Evolutionary conservation across 2,888 invertebrate genomes (phyloP).

Genomic region (Sesia apiformis): DNA sequence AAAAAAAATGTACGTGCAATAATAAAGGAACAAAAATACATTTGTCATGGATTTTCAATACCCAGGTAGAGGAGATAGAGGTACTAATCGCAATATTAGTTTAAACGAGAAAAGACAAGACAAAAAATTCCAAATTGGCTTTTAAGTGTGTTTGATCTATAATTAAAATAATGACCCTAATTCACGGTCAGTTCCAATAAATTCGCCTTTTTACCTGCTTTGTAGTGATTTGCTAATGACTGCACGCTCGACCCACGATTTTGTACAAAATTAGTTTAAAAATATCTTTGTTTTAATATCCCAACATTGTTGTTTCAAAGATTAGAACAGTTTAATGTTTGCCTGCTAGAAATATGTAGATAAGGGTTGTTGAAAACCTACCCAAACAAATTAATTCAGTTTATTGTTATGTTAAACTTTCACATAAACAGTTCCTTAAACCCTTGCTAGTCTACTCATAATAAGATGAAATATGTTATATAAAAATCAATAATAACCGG

Average conservation of each 20-base stretch:
- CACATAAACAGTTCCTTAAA: constrained; percentile 20
- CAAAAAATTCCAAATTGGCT: constrained; percentile 31
- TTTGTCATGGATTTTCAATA: not conserved
- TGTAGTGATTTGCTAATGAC: constrained; percentile 55
- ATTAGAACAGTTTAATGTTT: constrained; percentile 50
- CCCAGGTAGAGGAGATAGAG: not conserved
- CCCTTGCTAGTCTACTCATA: constrained; percentile 1
- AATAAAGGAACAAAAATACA: not conserved
- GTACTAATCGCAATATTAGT: not conserved
- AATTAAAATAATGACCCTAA: constrained; percentile 66
- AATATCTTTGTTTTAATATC: constrained; percentile 5
- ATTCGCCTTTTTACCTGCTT: constrained; percentile 47
- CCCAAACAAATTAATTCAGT: constrained; percentile 35
- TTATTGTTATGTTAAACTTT: constrained; percentile 48
- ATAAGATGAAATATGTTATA: not conserved
- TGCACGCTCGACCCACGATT: constrained; percentile 2
- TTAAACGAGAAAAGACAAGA: not conserved
- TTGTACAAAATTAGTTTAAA: not conserved
- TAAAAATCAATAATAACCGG: not conserved
- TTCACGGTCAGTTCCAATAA: constrained; percentile 49
- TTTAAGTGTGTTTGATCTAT: constrained; percentile 44
- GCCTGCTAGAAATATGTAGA: constrained; percentile 33
- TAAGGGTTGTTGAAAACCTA: constrained; percentile 15
- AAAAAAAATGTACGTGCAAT: not conserved
- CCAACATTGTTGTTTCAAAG: constrained; percentile 42